phyloP scores from a whole-genome alignment of 2,888 invertebrate genomes.

The Trichogramma evanescens region DNA sequence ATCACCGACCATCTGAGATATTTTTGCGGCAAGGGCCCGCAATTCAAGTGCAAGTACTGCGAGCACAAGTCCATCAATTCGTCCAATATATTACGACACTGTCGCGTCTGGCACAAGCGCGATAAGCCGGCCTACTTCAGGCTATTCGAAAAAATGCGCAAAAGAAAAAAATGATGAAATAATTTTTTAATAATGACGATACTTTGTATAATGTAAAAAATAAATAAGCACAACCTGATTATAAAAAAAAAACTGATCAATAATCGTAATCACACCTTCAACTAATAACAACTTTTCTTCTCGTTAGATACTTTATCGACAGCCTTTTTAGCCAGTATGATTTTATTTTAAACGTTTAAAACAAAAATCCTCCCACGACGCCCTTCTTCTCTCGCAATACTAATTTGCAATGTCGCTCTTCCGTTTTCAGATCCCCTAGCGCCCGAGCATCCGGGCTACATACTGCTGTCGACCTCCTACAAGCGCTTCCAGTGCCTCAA shows the following conservation, averaged over 20 bases:
- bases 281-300: too few species aligned
- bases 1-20: conserved; percentile 34
- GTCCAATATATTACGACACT: conserved; percentile 40
- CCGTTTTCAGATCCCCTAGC: not conserved
- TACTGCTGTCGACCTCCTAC: not conserved
- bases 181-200: not conserved
- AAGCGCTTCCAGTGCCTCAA: conserved; percentile 12
- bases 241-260: too few species aligned
- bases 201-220: too few species aligned
- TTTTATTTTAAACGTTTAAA: not conserved
- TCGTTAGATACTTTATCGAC: too few species aligned
- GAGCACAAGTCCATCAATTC: conserved; percentile 45
- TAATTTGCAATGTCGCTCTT: not conserved
- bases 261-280: too few species aligned
- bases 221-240: too few species aligned
- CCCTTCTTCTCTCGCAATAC: too few species aligned
- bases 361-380: too few species aligned
- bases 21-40: conserved; percentile 41
- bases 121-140: not conserved
- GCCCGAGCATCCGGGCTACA: not conserved
- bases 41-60: conserved; percentile 47
- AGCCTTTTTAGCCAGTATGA: not conserved
- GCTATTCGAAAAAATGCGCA: not conserved
- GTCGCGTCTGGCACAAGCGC: conserved; percentile 34
- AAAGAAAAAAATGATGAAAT: not conserved